phyloP scores from a whole-genome alignment of 53 echinoderm and acorn worm species.

The Echinarachnius parma region DNA sequence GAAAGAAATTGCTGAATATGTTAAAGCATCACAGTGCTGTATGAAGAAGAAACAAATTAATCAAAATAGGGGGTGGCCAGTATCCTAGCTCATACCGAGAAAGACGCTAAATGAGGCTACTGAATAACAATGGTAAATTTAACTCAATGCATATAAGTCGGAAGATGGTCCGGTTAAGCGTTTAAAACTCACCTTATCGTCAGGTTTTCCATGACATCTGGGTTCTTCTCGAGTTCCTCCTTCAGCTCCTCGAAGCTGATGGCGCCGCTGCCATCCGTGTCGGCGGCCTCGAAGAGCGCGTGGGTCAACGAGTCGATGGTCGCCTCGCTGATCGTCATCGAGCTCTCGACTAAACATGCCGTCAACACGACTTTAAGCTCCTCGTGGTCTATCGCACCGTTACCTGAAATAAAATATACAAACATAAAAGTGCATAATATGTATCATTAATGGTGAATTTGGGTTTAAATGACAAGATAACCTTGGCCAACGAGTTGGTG shows the following conservation, averaged over 20 bases:
- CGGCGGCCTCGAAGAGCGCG: conserved; percentile 88
- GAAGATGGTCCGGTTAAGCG: too few species aligned
- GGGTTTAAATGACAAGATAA: too few species aligned
- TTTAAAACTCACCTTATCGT: conserved; percentile 73
- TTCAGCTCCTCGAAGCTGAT: conserved; percentile 90
- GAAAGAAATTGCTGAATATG: too few species aligned
- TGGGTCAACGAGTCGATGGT: conserved; percentile 71
- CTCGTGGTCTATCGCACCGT: conserved; percentile 75
- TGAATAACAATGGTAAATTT: too few species aligned
- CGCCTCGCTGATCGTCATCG: conserved; percentile 73
- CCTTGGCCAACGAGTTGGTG: conserved; percentile 61
- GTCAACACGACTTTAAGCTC: conserved; percentile 77
- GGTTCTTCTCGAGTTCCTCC: conserved; percentile 82
- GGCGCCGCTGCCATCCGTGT: conserved; percentile 77
- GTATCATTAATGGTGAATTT: too few species aligned
- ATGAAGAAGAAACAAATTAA: too few species aligned
- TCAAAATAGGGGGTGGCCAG: too few species aligned
- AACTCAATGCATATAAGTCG: background rate
- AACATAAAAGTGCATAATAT: too few species aligned
- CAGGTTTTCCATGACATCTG: conserved; percentile 94
- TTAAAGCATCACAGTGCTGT: too few species aligned
- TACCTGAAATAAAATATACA: too few species aligned
- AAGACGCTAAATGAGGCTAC: too few species aligned
- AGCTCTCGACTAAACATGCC: conserved; percentile 93
- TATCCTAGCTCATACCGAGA: too few species aligned